Base-by-base conservation (phyloP, 2,797 vertebrate genomes). In the Pygocentrus nattereri region DNA sequence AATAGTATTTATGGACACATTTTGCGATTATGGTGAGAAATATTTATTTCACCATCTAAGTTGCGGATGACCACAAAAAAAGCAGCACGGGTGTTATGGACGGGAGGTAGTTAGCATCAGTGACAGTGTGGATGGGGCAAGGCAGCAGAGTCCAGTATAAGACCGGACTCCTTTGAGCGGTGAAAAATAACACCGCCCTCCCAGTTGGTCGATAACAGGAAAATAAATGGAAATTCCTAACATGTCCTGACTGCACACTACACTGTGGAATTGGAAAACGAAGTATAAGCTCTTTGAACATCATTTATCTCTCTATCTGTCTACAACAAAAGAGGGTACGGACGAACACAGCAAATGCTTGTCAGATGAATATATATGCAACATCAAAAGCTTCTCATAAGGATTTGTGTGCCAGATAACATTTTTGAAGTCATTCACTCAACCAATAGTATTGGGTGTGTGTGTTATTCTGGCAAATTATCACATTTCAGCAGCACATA, bases 401-500 rank as follows among this genome's bases (percentile, higher is more conserved):
- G 6, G 23, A 67, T 70, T 68, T 31, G 30, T 64, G 47, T 13
- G 69, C 59, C 61, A 82, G 69, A 84, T 80, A 64, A 76, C 64
- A 78, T 82, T 81, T 80, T 21, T 79, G 64, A 65, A 81, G 62
- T 64, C 62, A 52, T 64, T 81, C 21, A 49, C 54, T 78, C 70
- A 74, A 73, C 70, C 56, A 74, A 47, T 41, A 79, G 34, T 21
- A 30, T 5, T 31, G 75, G 50, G 68, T 58, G 82, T 76, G 74
- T 83, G 70, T 83, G 64, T 73, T 73, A 44, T 84, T 84, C 69
- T 74, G 78, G 80, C 52, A 23, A 83, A 78, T 64, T n/a, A 31
- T 78, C 73, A 78, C 61, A 71, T 84, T 85, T 87, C 71, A 72
- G 59, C 74, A 84, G 61, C 58, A 56, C 54, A 79, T 67, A 74